Conservation (phyloP, 2,888 invertebrate species). For the Isoperla grammatica region DNA sequence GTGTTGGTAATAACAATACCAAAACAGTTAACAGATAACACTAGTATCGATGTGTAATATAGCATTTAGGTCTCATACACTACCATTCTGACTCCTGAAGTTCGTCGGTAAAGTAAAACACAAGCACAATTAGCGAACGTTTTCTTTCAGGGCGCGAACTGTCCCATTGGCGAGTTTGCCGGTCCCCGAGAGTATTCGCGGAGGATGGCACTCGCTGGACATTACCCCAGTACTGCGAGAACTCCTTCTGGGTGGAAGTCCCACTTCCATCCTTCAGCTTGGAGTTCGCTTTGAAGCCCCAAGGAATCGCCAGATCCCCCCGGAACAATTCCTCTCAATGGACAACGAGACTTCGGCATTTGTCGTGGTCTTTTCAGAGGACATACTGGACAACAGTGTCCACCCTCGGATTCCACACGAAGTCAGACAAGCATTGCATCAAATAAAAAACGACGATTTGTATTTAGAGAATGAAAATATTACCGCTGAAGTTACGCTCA, state of each 20-base stretch:
- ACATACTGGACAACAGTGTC: constrained; percentile 27
- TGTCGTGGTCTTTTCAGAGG: constrained; percentile 30
- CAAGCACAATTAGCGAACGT: no score
- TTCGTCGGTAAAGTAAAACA: no score
- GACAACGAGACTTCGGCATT: constrained; percentile 21
- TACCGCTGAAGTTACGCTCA: no score
- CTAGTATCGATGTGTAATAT: no score
- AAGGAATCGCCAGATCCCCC: constrained; percentile 17
- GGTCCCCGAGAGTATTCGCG: constrained; percentile 21
- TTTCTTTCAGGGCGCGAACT: constrained; percentile 11
- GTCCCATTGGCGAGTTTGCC: constrained; percentile 21
- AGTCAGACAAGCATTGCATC: not conserved
- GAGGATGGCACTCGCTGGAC: constrained; percentile 26
- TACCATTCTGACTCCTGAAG: no score
- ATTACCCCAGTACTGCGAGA: constrained; percentile 24
- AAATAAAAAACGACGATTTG: not conserved
- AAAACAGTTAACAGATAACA: no score
- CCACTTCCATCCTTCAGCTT: constrained; percentile 12
- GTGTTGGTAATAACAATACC: no score
- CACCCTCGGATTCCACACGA: not conserved
- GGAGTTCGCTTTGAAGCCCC: constrained; percentile 27
- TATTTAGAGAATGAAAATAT: not conserved
- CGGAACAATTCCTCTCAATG: constrained; percentile 21
- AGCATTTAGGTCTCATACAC: no score
- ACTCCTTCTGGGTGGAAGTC: constrained; percentile 14